Percentiles rank a stretch among this genome's conserved stretches.
phyloP scores from a whole-genome alignment of 1,140 invertebrate species.

The Leptinotarsa texana region DNA sequence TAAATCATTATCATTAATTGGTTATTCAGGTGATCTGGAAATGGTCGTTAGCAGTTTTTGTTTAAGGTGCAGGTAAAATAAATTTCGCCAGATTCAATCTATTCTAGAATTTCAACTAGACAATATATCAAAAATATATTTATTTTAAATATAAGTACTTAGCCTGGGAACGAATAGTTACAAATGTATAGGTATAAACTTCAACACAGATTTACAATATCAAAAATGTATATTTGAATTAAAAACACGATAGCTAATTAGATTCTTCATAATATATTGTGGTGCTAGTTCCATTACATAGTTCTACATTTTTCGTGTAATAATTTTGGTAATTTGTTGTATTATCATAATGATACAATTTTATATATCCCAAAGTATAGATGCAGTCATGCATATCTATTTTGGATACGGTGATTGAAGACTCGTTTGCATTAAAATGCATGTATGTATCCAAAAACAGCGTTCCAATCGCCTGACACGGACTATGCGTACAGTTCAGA shows the following conservation, averaged over 20 bases:
- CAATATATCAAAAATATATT: too few relatives aligned
- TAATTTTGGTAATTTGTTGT: not conserved
- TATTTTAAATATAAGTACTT: too few relatives aligned
- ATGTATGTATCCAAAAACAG: slow-evolving; percentile 25
- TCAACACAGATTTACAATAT: too few relatives aligned
- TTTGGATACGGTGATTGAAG: slow-evolving; percentile 23
- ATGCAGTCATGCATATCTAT: slow-evolving; percentile 20
- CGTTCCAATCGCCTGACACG: slow-evolving; percentile 27
- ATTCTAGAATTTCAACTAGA: too few relatives aligned
- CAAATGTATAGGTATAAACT: too few relatives aligned
- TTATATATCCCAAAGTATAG: slow-evolving; percentile 31
- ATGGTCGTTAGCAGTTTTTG: too few relatives aligned
- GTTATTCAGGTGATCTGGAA: too few relatives aligned
- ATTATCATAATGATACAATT: slow-evolving; percentile 22
- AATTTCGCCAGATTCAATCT: too few relatives aligned
- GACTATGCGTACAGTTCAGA: slow-evolving; percentile 24
- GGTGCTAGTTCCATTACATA: not conserved
- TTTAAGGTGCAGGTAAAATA: too few relatives aligned
- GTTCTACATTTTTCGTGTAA: not conserved
- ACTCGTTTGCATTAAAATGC: slow-evolving; percentile 24
- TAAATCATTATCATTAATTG: too few relatives aligned
- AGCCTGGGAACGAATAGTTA: too few relatives aligned
- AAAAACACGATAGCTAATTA: not conserved
- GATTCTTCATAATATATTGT: not conserved
- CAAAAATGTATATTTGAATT: too few relatives aligned